These are phyloP conservation scores for Mastomys coucha DNA, from an alignment of 2,113 vertebrate species.

Conservation along the genomic window DNA sequence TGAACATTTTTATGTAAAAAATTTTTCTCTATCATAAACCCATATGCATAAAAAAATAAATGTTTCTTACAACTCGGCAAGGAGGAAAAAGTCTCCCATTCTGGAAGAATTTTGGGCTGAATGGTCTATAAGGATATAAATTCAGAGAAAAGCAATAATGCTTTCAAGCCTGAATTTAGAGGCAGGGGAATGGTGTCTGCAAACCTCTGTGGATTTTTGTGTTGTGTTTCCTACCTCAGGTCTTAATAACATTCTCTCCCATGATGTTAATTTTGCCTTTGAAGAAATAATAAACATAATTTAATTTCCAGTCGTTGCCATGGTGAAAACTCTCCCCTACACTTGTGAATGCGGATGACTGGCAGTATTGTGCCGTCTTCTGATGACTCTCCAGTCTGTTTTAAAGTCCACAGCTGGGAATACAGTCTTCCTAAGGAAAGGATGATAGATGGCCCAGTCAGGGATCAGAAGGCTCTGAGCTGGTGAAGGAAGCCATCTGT, in stretches of 20 bases:
- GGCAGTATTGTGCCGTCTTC: slow-evolving; percentile 38
- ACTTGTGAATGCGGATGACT: background rate
- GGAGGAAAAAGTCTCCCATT: background rate
- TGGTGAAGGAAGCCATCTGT: slow-evolving; percentile 70
- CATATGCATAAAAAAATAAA: background rate
- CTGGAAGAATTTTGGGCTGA: background rate
- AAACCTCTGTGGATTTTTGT: background rate
- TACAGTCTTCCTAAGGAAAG: slow-evolving; percentile 61
- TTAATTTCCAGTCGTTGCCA: background rate
- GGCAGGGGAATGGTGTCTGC: background rate
- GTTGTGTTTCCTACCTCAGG: slow-evolving; percentile 1
- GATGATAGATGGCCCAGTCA: slow-evolving; percentile 62
- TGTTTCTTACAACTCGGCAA: background rate
- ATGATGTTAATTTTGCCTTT: slow-evolving; percentile 40
- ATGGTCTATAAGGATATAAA: background rate
- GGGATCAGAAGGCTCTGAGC: slow-evolving; percentile 49
- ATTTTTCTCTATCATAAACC: background rate
- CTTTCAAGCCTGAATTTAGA: background rate
- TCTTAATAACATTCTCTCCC: slow-evolving; percentile 39
- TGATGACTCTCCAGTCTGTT: slow-evolving; percentile 56
- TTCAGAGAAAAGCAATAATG: background rate
- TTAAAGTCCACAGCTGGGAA: slow-evolving; percentile 56
- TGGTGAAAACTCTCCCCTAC: background rate
- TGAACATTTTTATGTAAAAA: slow-evolving; percentile 23
- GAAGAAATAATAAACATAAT: slow-evolving; percentile 45